phyloP scores from a whole-genome alignment of 2,113 vertebrate species.

The Helogale parvula region DNA sequence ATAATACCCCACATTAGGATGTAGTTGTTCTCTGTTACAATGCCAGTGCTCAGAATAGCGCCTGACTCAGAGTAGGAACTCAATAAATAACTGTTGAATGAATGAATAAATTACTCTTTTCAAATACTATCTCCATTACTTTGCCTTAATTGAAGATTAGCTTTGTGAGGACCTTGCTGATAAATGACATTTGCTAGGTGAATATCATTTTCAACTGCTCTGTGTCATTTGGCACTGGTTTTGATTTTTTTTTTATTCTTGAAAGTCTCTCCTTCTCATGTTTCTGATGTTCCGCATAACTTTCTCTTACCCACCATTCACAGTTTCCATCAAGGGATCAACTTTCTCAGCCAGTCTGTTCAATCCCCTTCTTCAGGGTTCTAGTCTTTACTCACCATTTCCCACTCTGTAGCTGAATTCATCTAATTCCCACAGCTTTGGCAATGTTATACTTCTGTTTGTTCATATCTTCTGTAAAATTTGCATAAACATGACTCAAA shows the following conservation, averaged over 20 bases:
- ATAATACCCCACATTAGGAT: background rate
- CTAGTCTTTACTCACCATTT: background rate
- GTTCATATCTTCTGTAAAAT: background rate
- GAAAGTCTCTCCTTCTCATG: background rate
- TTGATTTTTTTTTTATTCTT: background rate
- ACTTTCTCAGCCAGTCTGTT: background rate
- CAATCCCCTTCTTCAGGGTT: background rate
- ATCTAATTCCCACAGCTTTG: background rate
- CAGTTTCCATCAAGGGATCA: background rate
- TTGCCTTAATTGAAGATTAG: background rate
- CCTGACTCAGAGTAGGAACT: background rate
- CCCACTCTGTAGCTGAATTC: background rate
- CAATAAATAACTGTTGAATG: background rate
- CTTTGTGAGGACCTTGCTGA: background rate
- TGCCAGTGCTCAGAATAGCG: background rate
- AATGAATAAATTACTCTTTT: background rate
- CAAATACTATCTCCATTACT: background rate
- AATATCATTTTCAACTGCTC: background rate
- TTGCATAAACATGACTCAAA: background rate
- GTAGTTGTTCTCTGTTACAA: background rate
- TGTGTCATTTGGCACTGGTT: background rate
- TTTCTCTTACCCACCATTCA: background rate
- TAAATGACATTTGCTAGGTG: background rate
- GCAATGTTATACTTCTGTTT: background rate
- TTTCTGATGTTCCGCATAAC: background rate